Conservation (phyloP, 2,113 vertebrate genomes). For the Coregonus clupeaformis region DNA sequence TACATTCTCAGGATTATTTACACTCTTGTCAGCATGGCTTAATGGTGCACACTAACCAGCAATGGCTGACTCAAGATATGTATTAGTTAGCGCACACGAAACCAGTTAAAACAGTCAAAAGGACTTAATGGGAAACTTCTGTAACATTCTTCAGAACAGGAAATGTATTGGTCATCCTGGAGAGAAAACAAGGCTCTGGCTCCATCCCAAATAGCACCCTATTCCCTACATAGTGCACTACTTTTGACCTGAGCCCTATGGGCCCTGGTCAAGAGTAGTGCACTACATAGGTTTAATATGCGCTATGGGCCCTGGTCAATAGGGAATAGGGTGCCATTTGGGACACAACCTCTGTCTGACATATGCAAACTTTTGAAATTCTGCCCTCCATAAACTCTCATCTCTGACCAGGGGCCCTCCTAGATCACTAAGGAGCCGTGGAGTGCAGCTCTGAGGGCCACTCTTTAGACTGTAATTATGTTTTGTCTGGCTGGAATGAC, state of each 20-base stretch:
- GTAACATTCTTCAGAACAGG: slow-evolving; percentile 12
- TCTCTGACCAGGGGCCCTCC: neutral
- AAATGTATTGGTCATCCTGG: slow-evolving; percentile 30
- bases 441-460: neutral
- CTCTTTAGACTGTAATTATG: slow-evolving; percentile 17
- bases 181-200: slow-evolving; percentile 19
- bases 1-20: neutral
- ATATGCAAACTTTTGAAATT: slow-evolving; percentile 3
- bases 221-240: too few species aligned
- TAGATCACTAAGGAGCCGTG: neutral
- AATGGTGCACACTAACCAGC: neutral
- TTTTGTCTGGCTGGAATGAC: slow-evolving; percentile 35
- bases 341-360: neutral
- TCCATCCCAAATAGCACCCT: too few species aligned
- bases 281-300: too few species aligned
- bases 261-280: too few species aligned
- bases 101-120: neutral
- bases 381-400: neutral
- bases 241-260: too few species aligned
- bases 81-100: neutral
- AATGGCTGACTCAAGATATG: neutral
- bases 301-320: too few species aligned
- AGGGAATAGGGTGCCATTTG: too few species aligned
- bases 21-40: neutral
- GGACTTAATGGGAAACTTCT: slow-evolving; percentile 6